Evolutionary conservation across 2,888 invertebrate species (phyloP), one percentile per base, ranked within the genome.

Genomic region (Mythimna loreyi): DNA sequence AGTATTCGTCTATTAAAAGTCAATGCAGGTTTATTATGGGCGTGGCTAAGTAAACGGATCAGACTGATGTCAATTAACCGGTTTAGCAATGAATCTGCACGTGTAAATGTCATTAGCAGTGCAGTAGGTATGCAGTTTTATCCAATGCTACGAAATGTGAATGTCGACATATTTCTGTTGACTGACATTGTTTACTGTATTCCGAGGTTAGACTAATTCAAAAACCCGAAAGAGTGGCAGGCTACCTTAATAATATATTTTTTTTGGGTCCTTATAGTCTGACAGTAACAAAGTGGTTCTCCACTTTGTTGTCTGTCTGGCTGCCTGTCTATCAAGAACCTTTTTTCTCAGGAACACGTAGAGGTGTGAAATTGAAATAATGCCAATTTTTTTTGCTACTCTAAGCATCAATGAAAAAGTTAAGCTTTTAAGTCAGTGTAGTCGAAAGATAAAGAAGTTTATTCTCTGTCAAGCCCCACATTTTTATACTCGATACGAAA

Each of bases 31-130:
- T 52, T n/a, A 50, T 49, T 50, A n/a, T 60, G 21, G 11, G 8
- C 60, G 2, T 7, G 13, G n/a, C 21, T 5, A 19, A 11, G 69
- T 53, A 47, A 40, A 60, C 53, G 9, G 23, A 69, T 69, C 36
- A 36, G 19, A 13, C 4, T 11, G 16, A 49, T 56, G 43, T 30
- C 64, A 63, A 16, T 23, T 25, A 50, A 63, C 55, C 74, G 28
- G 56, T 71, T 43, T 2, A 16, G 13, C 25, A 43, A 73, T 69
- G 21, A 53, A 55, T 69, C 5, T 55, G n/a, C 30, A 40, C 45
- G 21, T 63, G 40, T 33, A 56, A 55, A 55, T 63, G 40, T 25
- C 21, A 72, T 47, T 23, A 53, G 16, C 11, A 21, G 13, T 50
- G 23, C 1, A 21, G 52, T 55, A 19, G 5, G 19, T 40, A 40